Base-by-base conservation (phyloP, 2,113 vertebrate genomes). In the Esox niger region DNA sequence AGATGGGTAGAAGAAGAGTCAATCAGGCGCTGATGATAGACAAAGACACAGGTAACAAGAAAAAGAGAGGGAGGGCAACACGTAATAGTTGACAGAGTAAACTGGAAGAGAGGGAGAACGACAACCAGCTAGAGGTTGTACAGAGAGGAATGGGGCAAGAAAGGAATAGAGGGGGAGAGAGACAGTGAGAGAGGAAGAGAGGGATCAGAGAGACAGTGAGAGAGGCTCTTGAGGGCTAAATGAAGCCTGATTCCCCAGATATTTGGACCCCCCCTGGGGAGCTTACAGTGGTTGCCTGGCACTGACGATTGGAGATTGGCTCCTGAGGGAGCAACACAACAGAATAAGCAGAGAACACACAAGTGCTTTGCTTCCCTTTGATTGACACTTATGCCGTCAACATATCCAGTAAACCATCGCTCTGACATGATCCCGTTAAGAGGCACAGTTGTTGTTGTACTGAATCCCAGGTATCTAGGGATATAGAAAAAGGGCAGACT, bases 301-400 rank as follows among this genome's bases (percentile, higher is more conserved):
- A 67, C 66, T 74, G 63, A 78, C 49, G 66, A 31, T 55, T 55
- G 46, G 52, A 70, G 25, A 64, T 54, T 21, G 2, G n/a, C 31
- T 43, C 49, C 17, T 69, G 70, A 55, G 62, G 71, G 66, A 61
- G 29, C 66, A 27, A 33, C 31, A 27, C 30, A 7, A 64, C 46
- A 55, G 27, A 20, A 65, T 4, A 38, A 21, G 55, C 55, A 11
- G 47, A 27, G 29, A 58, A 46, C 25, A 62, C 21, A 38, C 64
- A 58, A 27, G 27, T 6, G 64, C 49, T 21, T 66, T 15, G 25
- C 38, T 43, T 30, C 29, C 26, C 11, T 25, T 33, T 33, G 59
- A 61, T 30, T 61, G 59, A 61, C 20, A 31, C 20, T 20, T 31
- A 21, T 35, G 32, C 31, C 10, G 15, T 33, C 59, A 21, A 31